These are phyloP conservation scores for Ruditapes philippinarum DNA, from an alignment of 1,140 invertebrate genomes.

Conservation along the genomic window DNA sequence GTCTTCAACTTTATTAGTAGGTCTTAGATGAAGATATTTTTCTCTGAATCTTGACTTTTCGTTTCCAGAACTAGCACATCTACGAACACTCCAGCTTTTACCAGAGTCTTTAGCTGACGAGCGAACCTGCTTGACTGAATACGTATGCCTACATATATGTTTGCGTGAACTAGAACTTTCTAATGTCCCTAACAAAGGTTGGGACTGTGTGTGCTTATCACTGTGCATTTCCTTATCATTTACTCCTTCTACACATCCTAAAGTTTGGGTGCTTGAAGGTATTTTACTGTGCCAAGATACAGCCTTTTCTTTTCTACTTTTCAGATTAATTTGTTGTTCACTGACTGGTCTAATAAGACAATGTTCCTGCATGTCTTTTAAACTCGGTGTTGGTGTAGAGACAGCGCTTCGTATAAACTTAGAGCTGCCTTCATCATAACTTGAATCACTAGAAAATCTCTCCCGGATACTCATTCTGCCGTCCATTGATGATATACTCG, in stretches of 20 bases:
- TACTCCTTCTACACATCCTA: conserved; percentile 51
- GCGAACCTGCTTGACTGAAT: conserved; percentile 52
- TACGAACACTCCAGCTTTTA: conserved; percentile 37
- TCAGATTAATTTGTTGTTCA: conserved; percentile 57
- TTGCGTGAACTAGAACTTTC: conserved; percentile 41
- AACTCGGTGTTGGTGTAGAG: conserved; percentile 46
- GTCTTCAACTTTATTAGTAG: conserved; percentile 48
- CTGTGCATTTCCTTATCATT: conserved; percentile 12
- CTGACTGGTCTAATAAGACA: conserved; percentile 43
- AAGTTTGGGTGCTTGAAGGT: conserved; percentile 55
- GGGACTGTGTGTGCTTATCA: conserved; percentile 58
- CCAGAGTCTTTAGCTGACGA: conserved; percentile 24
- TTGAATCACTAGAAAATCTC: conserved; percentile 28
- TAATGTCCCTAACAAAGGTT: conserved; percentile 61
- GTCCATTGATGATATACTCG: conserved; percentile 52
- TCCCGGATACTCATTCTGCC: conserved; percentile 20
- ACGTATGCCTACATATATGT: conserved; percentile 63
- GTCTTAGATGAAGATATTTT: conserved; percentile 53
- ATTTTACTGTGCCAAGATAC: conserved; percentile 63
- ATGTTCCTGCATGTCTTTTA: conserved; percentile 9
- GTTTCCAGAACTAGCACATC: conserved; percentile 58
- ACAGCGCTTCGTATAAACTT: conserved; percentile 17
- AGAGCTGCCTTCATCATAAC: neutral
- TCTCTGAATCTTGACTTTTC: conserved; percentile 52
- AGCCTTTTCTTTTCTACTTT: conserved; percentile 48